These are phyloP conservation scores for Drosophila nigromelanica DNA, from an alignment of 1,140 invertebrate genomes.

Conservation along the genomic window DNA sequence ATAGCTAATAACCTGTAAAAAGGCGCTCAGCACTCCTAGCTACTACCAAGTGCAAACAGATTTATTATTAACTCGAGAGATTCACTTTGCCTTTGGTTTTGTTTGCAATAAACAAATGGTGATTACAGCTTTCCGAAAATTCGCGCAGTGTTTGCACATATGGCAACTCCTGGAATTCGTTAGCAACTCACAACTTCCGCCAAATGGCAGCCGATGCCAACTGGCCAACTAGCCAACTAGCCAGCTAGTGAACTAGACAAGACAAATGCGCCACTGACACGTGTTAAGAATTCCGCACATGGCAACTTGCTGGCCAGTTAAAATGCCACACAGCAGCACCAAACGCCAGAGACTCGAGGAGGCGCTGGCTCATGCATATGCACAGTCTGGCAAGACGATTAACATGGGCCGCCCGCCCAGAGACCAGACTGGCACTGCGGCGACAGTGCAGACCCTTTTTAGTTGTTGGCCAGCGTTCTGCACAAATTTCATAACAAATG, in stretches of 20 bases:
- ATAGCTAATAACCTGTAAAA: too few species aligned
- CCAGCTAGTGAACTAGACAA: slow-evolving; percentile 15
- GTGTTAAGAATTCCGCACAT: slow-evolving; percentile 77
- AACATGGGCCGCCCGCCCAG: slow-evolving; percentile 28
- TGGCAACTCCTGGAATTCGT: slow-evolving; percentile 23
- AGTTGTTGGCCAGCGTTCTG: slow-evolving; percentile 28
- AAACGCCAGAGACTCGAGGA: background rate
- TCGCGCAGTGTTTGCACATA: slow-evolving; percentile 13
- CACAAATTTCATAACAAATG: slow-evolving; percentile 76
- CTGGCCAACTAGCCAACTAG: slow-evolving; percentile 7
- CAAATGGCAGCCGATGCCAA: slow-evolving; percentile 7
- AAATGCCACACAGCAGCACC: slow-evolving; percentile 72
- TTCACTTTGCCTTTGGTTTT: slow-evolving; percentile 9
- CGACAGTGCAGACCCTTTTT: slow-evolving; percentile 52
- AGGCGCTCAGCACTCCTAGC: too few species aligned
- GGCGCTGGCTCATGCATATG: slow-evolving; percentile 64
- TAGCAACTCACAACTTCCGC: slow-evolving; percentile 1
- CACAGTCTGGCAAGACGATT: slow-evolving; percentile 50
- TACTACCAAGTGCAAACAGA: background rate
- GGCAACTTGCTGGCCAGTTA: slow-evolving; percentile 57
- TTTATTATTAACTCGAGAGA: too few species aligned
- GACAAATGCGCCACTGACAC: slow-evolving; percentile 68
- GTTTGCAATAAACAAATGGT: slow-evolving; percentile 15
- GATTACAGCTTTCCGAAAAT: slow-evolving; percentile 25
- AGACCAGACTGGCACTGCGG: slow-evolving; percentile 1